These are phyloP conservation scores for Borostomias antarcticus DNA, from an alignment of 2,797 vertebrate genomes.

Conservation along the genomic window DNA sequence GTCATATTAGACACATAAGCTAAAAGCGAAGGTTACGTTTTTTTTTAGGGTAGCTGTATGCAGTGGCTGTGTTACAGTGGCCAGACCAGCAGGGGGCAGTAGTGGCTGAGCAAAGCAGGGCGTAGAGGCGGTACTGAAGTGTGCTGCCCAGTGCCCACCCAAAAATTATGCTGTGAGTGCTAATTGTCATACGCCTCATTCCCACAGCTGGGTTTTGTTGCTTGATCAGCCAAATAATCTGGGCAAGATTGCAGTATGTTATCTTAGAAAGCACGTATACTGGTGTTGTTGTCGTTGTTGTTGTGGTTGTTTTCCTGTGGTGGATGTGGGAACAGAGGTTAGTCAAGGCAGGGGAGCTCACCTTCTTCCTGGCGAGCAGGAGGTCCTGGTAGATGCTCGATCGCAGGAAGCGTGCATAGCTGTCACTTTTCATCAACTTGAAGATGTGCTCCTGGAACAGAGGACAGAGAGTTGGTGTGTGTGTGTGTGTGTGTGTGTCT, in stretches of 20 bases:
- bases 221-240: too few species aligned
- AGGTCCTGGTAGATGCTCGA: slow-evolving; percentile 94
- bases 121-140: slow-evolving; percentile 56
- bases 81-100: slow-evolving; percentile 67
- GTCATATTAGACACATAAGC: slow-evolving; percentile 69
- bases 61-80: slow-evolving; percentile 38
- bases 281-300: too few species aligned
- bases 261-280: too few species aligned
- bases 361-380: slow-evolving; percentile 93
- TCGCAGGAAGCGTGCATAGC: slow-evolving; percentile 94
- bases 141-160: too few species aligned
- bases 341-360: slow-evolving; percentile 68
- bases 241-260: too few species aligned
- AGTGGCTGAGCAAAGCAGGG: slow-evolving; percentile 51
- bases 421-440: slow-evolving; percentile 98
- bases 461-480: slow-evolving; percentile 14
- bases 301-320: too few species aligned
- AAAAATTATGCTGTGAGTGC: too few species aligned
- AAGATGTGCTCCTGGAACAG: slow-evolving; percentile 92
- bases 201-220: too few species aligned
- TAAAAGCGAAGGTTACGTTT: slow-evolving; percentile 42
- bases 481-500: slow-evolving; percentile 3
- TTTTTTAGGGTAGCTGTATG: slow-evolving; percentile 15
- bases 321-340: not conserved
- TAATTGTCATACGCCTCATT: too few species aligned